Evolutionary conservation across 1,140 invertebrate species (phyloP).

Genomic region (Drosophila chauvacae): DNA sequence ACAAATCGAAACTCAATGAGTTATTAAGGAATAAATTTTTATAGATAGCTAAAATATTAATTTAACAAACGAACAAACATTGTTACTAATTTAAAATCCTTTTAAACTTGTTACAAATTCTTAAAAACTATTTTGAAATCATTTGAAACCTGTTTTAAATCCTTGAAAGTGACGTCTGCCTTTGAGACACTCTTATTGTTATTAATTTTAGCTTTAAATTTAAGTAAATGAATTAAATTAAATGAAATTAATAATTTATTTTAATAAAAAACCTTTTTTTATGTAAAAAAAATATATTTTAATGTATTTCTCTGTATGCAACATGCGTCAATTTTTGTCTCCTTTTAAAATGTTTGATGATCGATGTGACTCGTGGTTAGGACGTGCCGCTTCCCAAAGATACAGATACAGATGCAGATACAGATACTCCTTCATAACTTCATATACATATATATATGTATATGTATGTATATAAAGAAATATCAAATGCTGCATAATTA

Average conservation of each 20-base stretch:
- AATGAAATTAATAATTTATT: background rate
- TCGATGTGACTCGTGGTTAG: slow-evolving; percentile 60
- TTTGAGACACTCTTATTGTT: background rate
- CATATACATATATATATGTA: background rate
- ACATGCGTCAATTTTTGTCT: slow-evolving; percentile 17
- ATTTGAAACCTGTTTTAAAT: background rate
- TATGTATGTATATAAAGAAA: slow-evolving; percentile 9
- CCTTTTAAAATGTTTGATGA: slow-evolving; percentile 60
- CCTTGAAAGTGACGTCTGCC: background rate
- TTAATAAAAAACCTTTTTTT: background rate
- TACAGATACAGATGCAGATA: slow-evolving; percentile 2
- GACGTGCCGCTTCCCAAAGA: slow-evolving; percentile 48
- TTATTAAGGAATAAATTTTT: background rate
- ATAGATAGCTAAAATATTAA: background rate
- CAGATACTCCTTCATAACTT: background rate
- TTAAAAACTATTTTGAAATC: too few species aligned
- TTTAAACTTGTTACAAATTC: too few species aligned
- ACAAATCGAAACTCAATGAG: slow-evolving; percentile 1
- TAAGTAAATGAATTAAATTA: too few species aligned
- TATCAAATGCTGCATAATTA: slow-evolving; percentile 27
- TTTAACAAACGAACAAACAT: background rate
- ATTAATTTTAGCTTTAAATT: background rate
- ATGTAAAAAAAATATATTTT: background rate
- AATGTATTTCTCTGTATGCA: background rate
- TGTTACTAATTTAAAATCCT: background rate